Base-by-base conservation (phyloP, 2,797 vertebrate genomes). In the Melanotaenia maccullochi region DNA sequence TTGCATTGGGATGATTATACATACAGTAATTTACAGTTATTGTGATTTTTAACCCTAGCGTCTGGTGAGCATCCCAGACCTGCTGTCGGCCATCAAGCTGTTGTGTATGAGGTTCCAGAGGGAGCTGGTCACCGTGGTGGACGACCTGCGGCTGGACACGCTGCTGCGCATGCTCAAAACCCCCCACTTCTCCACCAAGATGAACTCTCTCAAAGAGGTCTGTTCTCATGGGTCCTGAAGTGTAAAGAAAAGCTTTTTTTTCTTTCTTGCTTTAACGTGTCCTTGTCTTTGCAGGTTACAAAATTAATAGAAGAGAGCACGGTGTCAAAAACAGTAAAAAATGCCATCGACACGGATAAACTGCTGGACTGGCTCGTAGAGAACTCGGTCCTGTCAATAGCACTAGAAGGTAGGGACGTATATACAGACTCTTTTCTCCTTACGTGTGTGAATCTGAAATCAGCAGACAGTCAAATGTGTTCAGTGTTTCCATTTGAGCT, bases 171-270 rank as follows among this genome's bases (percentile, higher is more conserved):
- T 99, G 98, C 94, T 99, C 71, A 99, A 99, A 85, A 99, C 98
- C 0, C 98, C 98, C 30, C 98, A 99, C 87, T 99, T 99, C 90
- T 99, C 97, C 80, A 97, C 98, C 85, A 99, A 99, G 89, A 99
- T 99, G 98, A 99, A 99, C 85, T 99, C 98, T 33, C 96, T 99
- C 81, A 99, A 99, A 96, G 98, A 99, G 92, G 98, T 98, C 86
- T 81, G 93, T 77, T 81, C 65, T 63, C 16, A 1, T 0, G 9
- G 44, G 7, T 51, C 57, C 58, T 51, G 2, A 69, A 14, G 13
- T 24, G 5, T 75, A 11, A 3, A 58, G 1, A 1, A 2, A 36
- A 6, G 1, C 33, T 59, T 4, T 28, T 40, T 3, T 67, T 3
- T 25, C 5, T 8, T 1, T 30, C 4, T 63, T 47, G 28, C 47